phyloP scores from a whole-genome alignment of 2,888 invertebrate genomes.

The Phymatocera aterrima region DNA sequence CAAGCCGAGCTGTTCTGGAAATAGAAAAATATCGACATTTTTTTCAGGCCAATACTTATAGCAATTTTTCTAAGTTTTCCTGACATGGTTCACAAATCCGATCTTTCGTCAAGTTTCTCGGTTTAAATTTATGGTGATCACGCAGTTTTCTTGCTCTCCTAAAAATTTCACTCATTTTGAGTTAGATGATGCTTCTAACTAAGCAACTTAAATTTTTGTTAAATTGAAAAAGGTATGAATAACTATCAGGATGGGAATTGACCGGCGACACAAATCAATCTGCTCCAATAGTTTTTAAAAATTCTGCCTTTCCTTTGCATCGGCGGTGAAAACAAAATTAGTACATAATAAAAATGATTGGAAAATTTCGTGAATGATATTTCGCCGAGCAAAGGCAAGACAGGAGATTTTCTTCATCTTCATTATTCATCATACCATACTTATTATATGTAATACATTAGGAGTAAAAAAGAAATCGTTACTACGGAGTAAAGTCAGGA shows the following conservation, averaged over 20 bases:
- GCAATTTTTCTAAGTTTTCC: too few relatives aligned
- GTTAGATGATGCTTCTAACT: too few relatives aligned
- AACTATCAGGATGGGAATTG: not conserved
- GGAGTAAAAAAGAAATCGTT: constrained; percentile 26
- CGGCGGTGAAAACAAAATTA: not conserved
- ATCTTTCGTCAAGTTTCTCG: too few relatives aligned
- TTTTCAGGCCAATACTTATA: too few relatives aligned
- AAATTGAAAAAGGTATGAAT: not conserved
- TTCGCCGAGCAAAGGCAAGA: not conserved
- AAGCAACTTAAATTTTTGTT: not conserved
- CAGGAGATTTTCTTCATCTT: not conserved
- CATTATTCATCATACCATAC: constrained; percentile 36
- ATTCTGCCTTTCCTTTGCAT: constrained; percentile 13
- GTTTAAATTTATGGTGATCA: too few relatives aligned
- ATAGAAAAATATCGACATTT: too few relatives aligned
- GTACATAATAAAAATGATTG: constrained; percentile 20
- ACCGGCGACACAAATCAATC: not conserved
- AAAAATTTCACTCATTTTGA: too few relatives aligned
- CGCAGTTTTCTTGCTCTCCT: too few relatives aligned
- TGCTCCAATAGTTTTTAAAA: constrained; percentile 18
- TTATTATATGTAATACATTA: constrained; percentile 41
- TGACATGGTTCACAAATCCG: too few relatives aligned
- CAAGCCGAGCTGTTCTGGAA: too few relatives aligned
- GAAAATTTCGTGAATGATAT: not conserved
- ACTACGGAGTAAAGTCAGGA: constrained; percentile 78